Conservation (phyloP, 2,797 vertebrate species). For the Anguilla pacifica region DNA sequence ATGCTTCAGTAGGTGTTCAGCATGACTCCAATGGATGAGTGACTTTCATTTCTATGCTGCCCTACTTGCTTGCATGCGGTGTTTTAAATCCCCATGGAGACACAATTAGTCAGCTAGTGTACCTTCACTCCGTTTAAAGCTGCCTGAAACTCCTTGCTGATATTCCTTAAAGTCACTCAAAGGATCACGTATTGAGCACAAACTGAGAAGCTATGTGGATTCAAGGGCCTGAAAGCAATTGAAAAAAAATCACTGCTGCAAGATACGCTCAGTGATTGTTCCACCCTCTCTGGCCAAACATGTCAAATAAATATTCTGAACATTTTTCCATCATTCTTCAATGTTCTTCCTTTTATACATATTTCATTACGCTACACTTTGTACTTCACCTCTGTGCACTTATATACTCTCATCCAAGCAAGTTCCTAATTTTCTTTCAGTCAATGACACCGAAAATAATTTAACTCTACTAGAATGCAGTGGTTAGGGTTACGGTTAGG, state of each 20-base stretch:
- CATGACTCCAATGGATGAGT: slow-evolving; percentile 66
- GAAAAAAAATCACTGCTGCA: neutral
- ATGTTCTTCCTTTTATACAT: neutral
- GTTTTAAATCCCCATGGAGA: slow-evolving; percentile 66
- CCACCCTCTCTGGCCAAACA: neutral
- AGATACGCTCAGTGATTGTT: neutral
- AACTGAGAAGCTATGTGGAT: neutral
- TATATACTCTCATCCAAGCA: neutral
- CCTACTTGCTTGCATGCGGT: slow-evolving; percentile 38
- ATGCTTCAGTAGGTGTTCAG: slow-evolving; percentile 68
- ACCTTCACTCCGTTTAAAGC: slow-evolving; percentile 68
- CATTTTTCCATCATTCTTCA: neutral
- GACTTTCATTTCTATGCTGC: slow-evolving; percentile 61
- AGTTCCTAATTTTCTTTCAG: neutral
- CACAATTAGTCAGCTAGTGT: slow-evolving; percentile 65
- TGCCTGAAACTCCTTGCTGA: slow-evolving; percentile 55
- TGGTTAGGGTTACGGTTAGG: too few relatives aligned
- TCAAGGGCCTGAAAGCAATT: slow-evolving; percentile 1
- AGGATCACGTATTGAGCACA: slow-evolving; percentile 3
- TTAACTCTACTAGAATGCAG: neutral
- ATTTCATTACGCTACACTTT: neutral
- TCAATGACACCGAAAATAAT: neutral
- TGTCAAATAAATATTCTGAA: neutral
- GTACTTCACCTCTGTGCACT: neutral
- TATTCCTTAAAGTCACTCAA: slow-evolving; percentile 44